A percentile compares a stretch with the other conserved stretches of the same genome.
These are phyloP conservation scores for Rutpela maculata DNA, from an alignment of 2,888 invertebrate genomes.

Conservation along the genomic window DNA sequence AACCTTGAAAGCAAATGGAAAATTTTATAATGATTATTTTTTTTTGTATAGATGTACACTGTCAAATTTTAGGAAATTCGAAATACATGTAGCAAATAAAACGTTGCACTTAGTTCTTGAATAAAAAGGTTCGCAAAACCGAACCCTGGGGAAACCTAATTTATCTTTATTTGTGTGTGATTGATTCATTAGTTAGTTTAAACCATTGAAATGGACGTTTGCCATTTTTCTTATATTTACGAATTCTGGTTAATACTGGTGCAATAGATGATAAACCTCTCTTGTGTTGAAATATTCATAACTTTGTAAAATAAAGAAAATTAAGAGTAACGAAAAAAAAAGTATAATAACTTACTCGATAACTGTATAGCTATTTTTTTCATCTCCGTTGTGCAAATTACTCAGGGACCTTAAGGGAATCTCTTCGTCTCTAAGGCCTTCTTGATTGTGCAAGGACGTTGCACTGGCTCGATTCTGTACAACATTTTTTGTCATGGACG, in stretches of 20 bases:
- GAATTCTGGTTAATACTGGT: neutral
- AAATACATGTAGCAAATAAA: no score
- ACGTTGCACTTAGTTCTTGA: no score
- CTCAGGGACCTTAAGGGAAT: slow-evolving; percentile 86
- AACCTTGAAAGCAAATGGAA: no score
- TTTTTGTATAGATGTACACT: no score
- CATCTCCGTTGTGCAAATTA: slow-evolving; percentile 81
- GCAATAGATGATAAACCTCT: neutral
- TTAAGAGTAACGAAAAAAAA: neutral
- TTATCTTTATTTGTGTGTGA: no score
- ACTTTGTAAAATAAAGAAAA: neutral
- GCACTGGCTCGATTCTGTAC: slow-evolving; percentile 70
- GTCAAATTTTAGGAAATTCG: no score
- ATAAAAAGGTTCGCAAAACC: neutral
- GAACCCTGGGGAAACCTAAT: no score
- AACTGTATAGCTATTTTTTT: slow-evolving; percentile 82
- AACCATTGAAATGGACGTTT: neutral
- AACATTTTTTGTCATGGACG: slow-evolving; percentile 74
- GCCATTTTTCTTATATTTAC: neutral
- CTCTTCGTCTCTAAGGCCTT: slow-evolving; percentile 77
- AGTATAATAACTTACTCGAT: slow-evolving; percentile 80
- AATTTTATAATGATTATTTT: no score
- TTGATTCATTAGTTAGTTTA: neutral
- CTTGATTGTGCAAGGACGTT: slow-evolving; percentile 69
- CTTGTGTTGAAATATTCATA: neutral